Base-by-base conservation (phyloP, 2,888 invertebrate genomes). In the Drosophila stalkeri region DNA sequence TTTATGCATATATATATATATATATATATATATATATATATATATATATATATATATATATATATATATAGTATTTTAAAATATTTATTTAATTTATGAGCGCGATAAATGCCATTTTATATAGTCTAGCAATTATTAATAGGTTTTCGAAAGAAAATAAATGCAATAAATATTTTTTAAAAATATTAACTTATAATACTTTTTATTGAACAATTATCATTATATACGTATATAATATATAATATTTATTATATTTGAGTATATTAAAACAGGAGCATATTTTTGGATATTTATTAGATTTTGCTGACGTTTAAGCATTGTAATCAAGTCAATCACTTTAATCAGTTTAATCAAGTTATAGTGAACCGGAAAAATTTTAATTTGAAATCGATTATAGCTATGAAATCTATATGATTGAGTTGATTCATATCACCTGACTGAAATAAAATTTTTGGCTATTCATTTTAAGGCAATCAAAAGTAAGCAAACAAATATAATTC, bases 21-120 rank as follows among this genome's bases (percentile, higher is more conserved):
- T 51, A n/a, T n/a, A 39, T 16, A 33, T 41, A n/a, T 37, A n/a
- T 39, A 37, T 47, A 27, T 6, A 27, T 27, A 27, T 27, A 27
- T 27, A 1, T 27, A 27, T 27, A 1, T 51, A 39, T 16, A 33
- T 41, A n/a, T 37, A n/a, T 39, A 37, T 47, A 27, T 6, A 27
- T 27, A 27, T 27, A 27, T 27, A 1, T 27, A 27, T 27, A 1
- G 35, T 51, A 20, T 35, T 35, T 51, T 4, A 35, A 20, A 54
- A 51, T n/a, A 14, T 77, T 23, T 44, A 59, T 12, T 33, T 2
- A 20, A 67, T 67, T 69, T 69, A 70, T 18, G 16, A 56, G 39
- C 46, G 16, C n/a, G 35, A 59, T 75, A 64, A 67, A 85, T 72
- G 61, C 4, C 33, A 51, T 31, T 49, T 27, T 14, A 2, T 37